Evolutionary conservation across 2,888 invertebrate species (phyloP), one percentile per base, ranked within the genome.

Genomic region (Eupeodes luniger): DNA sequence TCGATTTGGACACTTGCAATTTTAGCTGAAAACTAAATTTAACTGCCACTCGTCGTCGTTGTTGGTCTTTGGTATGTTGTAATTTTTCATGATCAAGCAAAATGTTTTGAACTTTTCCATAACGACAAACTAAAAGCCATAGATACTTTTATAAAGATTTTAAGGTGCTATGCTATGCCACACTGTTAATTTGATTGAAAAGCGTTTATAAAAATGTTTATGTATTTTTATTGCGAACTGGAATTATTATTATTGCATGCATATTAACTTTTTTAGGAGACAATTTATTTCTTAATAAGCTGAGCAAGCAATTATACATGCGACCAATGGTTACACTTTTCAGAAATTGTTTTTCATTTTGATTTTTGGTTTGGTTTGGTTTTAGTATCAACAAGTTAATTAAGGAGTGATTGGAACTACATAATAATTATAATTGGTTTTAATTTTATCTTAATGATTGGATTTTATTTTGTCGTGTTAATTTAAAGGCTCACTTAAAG

Each of bases 121-220:
- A 64, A 12, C 19, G 16, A 44, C n/a, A 64, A 64, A 59, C 40
- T n/a, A 59, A 59, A 40, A 59, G 57, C 36, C 16, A 36, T 27
- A 44, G 16, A 47, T 49, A 69, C 19, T 19, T 49, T 40, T 40
- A 40, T 40, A 40, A 40, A 40, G 9, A 14, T n/a, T 62, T 62
- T 19, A 14, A 47, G 14, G 57, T 57, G 64, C 77, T 16, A 12
- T 44, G 59, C 12, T 53, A 47, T 40, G 69, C 57, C 55, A 36
- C 36, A 27, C 51, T 27, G 19, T 53, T 67, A 84, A 75, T 77
- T 79, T 84, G 67, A 79, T 79, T 84, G 83, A 79, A 79, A 79
- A 77, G 61, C 75, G 14, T 51, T 74, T 69, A 19, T 69, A 53
- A 61, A 27, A 61, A 27, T 27, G 27, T 67, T 40, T 51, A 44